Evolutionary conservation across 1,140 invertebrate genomes (phyloP), one percentile per base, ranked within the genome.

Genomic region (Drosophila littoralis): DNA sequence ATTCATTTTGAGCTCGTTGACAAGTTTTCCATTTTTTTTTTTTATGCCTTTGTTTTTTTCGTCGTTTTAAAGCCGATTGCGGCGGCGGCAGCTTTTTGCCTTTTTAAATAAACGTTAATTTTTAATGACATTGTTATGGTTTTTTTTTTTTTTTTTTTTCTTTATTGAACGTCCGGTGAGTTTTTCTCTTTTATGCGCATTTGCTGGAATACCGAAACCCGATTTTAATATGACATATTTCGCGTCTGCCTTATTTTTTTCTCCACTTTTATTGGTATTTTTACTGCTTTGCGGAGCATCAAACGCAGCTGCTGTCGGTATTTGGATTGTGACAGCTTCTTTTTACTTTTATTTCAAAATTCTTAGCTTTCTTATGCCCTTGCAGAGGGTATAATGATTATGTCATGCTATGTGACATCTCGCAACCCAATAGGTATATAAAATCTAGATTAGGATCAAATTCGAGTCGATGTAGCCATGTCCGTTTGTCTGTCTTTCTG

Each of bases 81-180:
- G 59, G 61, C 40, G 40, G 3, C 22, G 0, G 50, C 57, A 61
- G 61, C 68, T 70, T 61, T 75, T 42, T 75, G 76, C 66, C 76
- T 76, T 83, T 83, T 83, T 83, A 83, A 83, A 83, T 83, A 69
- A 83, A 76, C 72, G 79, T 83, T 83, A 76, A 83, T 79, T 77
- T 83, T 72, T 83, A 83, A 83, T 83, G 80, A 60, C 52, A 38
- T 61, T 65, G 72, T 60, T n/a, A n/a, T 61, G 22, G 22, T 4
- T 2, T 28, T 28, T 28, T 28, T 28, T 28, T 28, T 28, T 28
- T 28, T 2, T 22, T 22, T 22, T 57, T 54, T 79, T 79, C 74
- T 79, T 72, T 72, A 81, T 81, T 76, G 75, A 81, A 74, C 64
- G 72, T 78, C 74, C 79, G 74, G 72, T 45, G 48, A 17, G 33